Conservation (phyloP, 2,797 vertebrate genomes). For the Pangasius macronema region DNA sequence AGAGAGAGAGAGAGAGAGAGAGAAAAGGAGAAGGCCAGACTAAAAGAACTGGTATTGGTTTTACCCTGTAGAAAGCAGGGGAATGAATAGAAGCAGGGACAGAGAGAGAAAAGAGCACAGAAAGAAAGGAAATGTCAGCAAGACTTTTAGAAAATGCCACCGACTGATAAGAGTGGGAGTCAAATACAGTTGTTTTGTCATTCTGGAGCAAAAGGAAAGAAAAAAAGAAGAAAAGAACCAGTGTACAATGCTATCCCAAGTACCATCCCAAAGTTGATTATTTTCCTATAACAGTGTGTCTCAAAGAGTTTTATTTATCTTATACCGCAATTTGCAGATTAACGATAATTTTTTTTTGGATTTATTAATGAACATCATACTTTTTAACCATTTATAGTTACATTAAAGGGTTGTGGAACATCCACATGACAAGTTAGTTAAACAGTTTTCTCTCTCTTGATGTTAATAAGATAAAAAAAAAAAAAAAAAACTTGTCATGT, state of each 20-base stretch:
- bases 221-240: constrained; percentile 1
- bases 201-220: constrained; percentile 33
- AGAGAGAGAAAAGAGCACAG: constrained; percentile 23
- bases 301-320: not conserved
- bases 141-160: constrained; percentile 58
- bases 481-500: not conserved
- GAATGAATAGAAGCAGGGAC: constrained; percentile 37
- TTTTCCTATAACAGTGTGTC: not conserved
- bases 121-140: constrained; percentile 55
- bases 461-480: not conserved
- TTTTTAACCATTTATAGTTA: not conserved
- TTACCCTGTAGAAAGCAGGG: constrained; percentile 42
- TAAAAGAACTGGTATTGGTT: constrained; percentile 45
- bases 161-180: constrained; percentile 48
- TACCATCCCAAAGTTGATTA: not conserved
- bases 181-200: constrained; percentile 52
- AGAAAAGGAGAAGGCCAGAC: constrained; percentile 21
- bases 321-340: not conserved
- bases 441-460: not conserved
- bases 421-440: not conserved
- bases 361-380: not conserved
- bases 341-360: not conserved
- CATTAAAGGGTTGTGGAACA: not conserved
- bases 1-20: constrained; percentile 6
- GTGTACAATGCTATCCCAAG: not conserved